Base-by-base conservation (phyloP, 2,113 vertebrate species). In the Formicarius rufipectus region DNA sequence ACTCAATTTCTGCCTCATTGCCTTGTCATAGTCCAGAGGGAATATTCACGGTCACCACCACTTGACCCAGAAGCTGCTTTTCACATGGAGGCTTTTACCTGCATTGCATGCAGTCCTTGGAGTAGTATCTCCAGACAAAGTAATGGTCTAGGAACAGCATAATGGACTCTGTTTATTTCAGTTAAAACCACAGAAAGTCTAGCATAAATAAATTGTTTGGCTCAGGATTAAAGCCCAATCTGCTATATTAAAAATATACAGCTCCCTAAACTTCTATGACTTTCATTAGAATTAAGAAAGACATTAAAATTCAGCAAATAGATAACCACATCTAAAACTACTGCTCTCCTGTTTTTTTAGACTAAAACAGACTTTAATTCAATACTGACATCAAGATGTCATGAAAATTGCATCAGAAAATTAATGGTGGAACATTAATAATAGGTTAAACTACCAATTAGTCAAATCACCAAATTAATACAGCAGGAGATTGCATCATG, bases 391-490 rank as follows among this genome's bases (percentile, higher is more conserved):
- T 86, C 63, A 72, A 96, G 47, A 93, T 89, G 80, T 81, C 92
- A 87, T 82, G 93, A 96, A 96, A 96, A 93, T 90, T 93, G 76
- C 90, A 94, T 95, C 88, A 92, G 73, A 60, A 93, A 95, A 96
- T 94, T 93, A 96, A 90, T 93, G 88, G 79, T 92, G 76, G 62
- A 95, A 92, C 73, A 93, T 94, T 96, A 92, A 96, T 96, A 93
- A 93, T 96, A 93, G 90, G 90, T 96, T 96, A 97, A 96, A 81
- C 80, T 52, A 96, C 75, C 78, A 95, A 92, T 95, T 95, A 96
- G 92, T 90, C 92, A 96, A 95, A 95, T 93, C 92, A 93, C 79
- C 85, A 93, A 96, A 97, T 96, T 96, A 96, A 92, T 97, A 86
- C 96, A 90, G 93, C 90, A 92, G 93, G 85, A 94, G 95, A 95